A percentile compares a stretch with the other conserved stretches of the same genome.
These are phyloP conservation scores for Stichopus chloronotus DNA, from an alignment of 35 echinoderm and acorn worm genomes.

Conservation along the genomic window DNA sequence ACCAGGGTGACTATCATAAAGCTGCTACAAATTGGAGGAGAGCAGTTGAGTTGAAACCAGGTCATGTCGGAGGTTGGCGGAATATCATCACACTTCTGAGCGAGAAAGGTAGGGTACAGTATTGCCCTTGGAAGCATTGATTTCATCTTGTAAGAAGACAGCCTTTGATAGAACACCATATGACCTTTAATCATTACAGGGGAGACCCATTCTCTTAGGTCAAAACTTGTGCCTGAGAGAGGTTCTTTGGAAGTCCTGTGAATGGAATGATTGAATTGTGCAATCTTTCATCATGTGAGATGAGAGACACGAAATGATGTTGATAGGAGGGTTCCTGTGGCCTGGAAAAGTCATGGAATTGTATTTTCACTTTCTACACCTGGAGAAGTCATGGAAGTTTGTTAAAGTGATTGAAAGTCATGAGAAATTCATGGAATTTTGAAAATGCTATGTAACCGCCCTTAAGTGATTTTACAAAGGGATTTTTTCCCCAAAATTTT, in stretches of 20 bases:
- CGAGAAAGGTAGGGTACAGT: constrained; percentile 35
- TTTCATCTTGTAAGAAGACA: neutral
- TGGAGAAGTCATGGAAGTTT: too few relatives aligned
- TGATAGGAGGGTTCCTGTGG: neutral
- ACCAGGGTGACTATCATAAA: constrained; percentile 35
- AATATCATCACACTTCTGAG: constrained; percentile 28
- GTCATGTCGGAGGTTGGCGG: constrained; percentile 53
- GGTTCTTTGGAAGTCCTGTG: neutral
- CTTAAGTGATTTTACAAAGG: too few relatives aligned
- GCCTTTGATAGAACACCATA: neutral
- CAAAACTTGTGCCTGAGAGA: neutral
- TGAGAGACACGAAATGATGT: neutral
- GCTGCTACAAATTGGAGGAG: constrained; percentile 24
- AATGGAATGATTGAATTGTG: neutral
- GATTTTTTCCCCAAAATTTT: too few relatives aligned
- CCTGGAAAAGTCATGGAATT: neutral
- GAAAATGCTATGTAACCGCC: too few relatives aligned
- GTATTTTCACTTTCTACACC: neutral
- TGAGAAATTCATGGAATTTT: too few relatives aligned
- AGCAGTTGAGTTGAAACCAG: constrained; percentile 42
- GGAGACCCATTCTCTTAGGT: neutral
- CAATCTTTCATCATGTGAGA: neutral
- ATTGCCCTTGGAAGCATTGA: too few relatives aligned
- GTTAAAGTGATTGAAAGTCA: too few relatives aligned
- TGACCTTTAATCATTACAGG: neutral